Percentiles rank a stretch among this genome's conserved stretches.
Evolutionary conservation across 2,113 vertebrate genomes (phyloP).

Genomic region (Rhinichthys klamathensis): DNA sequence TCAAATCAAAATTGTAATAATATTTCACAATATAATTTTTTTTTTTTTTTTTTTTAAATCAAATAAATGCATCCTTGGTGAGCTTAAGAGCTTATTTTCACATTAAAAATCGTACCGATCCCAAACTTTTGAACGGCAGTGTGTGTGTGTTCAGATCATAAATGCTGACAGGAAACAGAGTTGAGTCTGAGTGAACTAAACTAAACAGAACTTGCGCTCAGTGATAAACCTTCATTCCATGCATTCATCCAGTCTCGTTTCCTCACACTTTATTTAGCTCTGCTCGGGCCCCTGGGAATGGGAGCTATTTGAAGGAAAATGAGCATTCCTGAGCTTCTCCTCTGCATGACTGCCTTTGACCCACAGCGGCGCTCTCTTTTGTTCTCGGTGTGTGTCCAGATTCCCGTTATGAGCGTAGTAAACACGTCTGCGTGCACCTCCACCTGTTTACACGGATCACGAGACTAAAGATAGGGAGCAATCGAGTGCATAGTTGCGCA

Average conservation of each 20-base stretch:
- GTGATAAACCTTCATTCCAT: conserved; percentile 26
- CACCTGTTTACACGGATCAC: conserved; percentile 53
- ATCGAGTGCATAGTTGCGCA: conserved; percentile 42
- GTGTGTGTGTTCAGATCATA: background rate
- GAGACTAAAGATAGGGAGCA: conserved; percentile 30
- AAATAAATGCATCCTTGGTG: no score
- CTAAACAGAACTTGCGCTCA: conserved; percentile 26
- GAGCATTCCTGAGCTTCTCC: conserved; percentile 47
- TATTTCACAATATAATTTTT: no score
- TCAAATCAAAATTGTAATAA: no score
- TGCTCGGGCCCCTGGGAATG: conserved; percentile 5
- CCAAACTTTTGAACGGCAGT: no score
- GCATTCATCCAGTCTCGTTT: conserved; percentile 15
- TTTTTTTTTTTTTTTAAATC: no score
- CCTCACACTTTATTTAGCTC: conserved; percentile 35
- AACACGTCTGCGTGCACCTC: background rate
- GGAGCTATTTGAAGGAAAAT: conserved; percentile 32
- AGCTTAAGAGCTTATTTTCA: no score
- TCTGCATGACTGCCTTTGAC: conserved; percentile 47
- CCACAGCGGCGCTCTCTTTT: conserved; percentile 9
- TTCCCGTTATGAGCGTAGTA: background rate
- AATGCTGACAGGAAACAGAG: conserved; percentile 10
- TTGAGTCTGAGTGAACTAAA: background rate
- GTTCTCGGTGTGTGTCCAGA: conserved; percentile 21
- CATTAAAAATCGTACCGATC: no score